These are phyloP conservation scores for Drosophila heteroneura DNA, from an alignment of 2,888 invertebrate genomes.

Conservation along the genomic window DNA sequence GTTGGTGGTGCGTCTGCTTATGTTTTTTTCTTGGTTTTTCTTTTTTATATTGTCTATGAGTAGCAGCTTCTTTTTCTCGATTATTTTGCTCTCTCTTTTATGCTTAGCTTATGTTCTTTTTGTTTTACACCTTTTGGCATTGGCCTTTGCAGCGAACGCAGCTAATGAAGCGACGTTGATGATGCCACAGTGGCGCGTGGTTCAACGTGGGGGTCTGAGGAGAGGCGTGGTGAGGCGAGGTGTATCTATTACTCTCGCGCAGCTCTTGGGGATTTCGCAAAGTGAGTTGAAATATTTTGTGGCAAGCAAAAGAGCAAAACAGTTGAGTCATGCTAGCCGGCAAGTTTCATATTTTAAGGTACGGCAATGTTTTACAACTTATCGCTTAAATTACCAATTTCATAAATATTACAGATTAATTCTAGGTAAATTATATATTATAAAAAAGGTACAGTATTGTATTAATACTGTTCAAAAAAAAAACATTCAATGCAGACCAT, in stretches of 20 bases:
- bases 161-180: constrained; percentile 76
- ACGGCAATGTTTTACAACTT: background rate
- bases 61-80: constrained; percentile 13
- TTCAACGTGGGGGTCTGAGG: background rate
- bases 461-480: background rate
- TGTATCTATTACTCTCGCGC: background rate
- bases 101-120: constrained; percentile 37
- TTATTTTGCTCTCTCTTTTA: constrained; percentile 8
- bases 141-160: constrained; percentile 70
- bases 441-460: too few species aligned
- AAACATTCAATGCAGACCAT: background rate
- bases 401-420: background rate
- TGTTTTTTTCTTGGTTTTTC: constrained; percentile 20
- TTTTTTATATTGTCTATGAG: constrained; percentile 28
- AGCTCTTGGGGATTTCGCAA: constrained; percentile 13
- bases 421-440: background rate
- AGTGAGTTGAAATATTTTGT: constrained; percentile 29
- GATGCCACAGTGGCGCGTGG: constrained; percentile 50
- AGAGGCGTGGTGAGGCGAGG: too few species aligned
- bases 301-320: constrained; percentile 22
- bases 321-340: constrained; percentile 5
- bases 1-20: constrained; percentile 61
- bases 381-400: background rate
- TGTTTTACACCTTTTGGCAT: constrained; percentile 75
- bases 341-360: background rate